Evolutionary conservation across 2,888 invertebrate genomes (phyloP), one percentile per base, ranked within the genome.

Genomic region (Neoaliturus tenellus): DNA sequence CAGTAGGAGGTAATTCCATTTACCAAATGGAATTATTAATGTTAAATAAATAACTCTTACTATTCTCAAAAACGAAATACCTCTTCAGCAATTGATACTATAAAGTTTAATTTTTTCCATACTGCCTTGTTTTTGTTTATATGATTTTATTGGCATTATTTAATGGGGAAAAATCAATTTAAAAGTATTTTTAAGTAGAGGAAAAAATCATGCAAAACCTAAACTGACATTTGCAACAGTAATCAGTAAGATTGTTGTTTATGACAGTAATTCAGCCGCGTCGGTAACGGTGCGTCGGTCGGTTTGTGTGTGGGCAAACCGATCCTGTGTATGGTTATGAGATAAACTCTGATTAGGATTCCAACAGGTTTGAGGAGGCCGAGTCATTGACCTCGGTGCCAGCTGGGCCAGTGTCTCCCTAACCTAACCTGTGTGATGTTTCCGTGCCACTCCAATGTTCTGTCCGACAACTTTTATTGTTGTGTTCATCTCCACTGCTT

Each of bases 321-420:
- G 73, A 75, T 75, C 73, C 55, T 75, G 17, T 71, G 35, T 78
- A 78, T 78, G 78, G 33, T 55, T 55, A 78, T 78, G 55, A 78
- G 78, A 75, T 75, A 75, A 75, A 75, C 78, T 35, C 73, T 82
- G 73, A 82, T 82, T 82, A 82, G 82, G 51, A 82, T 82, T 51
- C 82, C 82, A 82, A 73, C 82, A 55, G 73, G 55, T 82, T 82
- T 82, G 44, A 58, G 82, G 73, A 73, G 82, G 73, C 55, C 17
- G 58, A 73, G 71, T 82, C 73, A 55, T 31, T 58, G 73, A 82
- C 82, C 82, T 44, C 25, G 5, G 23, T 0, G 55, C 20, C 67
- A 28, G 67, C 81, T 81, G 80, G 20, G 14, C 23, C 6, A 6
- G 35, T 67, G 71, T 8, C 23, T 35, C 20, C 69, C 69, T 69